Evolutionary conservation across 2,113 vertebrate genomes (phyloP).

Genomic region (Cranoglanis bouderius): DNA sequence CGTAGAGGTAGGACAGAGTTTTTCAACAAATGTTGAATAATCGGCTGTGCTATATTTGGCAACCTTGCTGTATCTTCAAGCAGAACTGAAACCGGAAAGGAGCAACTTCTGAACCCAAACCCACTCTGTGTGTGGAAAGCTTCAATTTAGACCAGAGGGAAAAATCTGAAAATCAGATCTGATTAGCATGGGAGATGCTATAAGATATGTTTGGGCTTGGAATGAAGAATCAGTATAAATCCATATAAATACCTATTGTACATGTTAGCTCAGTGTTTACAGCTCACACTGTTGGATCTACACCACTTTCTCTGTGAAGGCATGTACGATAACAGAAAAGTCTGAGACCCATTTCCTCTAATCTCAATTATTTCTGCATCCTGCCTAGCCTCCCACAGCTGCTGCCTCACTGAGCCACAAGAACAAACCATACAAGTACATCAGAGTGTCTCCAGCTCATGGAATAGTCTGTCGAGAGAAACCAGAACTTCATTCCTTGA

Average conservation of each 20-base stretch:
- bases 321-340: neutral
- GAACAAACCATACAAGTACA: slow-evolving; percentile 2
- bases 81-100: slow-evolving; percentile 19
- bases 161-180: slow-evolving; percentile 3
- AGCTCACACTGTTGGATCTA: neutral
- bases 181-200: neutral
- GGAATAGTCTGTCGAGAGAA: neutral
- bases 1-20: neutral
- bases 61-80: neutral
- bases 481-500: slow-evolving; percentile 1
- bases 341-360: neutral
- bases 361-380: slow-evolving; percentile 5
- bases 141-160: neutral
- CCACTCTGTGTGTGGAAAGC: slow-evolving; percentile 21
- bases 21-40: slow-evolving; percentile 16
- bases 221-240: neutral
- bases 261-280: neutral
- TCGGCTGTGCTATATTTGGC: neutral
- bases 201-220: neutral
- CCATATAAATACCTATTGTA: neutral
- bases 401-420: neutral
- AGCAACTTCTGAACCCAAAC: slow-evolving; percentile 2
- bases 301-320: slow-evolving; percentile 7
- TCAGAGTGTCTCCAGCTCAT: neutral
- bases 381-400: neutral